Evolutionary conservation across 2,797 vertebrate genomes (phyloP), one percentile per base, ranked within the genome.

Genomic region (Neoniphon sammara): DNA sequence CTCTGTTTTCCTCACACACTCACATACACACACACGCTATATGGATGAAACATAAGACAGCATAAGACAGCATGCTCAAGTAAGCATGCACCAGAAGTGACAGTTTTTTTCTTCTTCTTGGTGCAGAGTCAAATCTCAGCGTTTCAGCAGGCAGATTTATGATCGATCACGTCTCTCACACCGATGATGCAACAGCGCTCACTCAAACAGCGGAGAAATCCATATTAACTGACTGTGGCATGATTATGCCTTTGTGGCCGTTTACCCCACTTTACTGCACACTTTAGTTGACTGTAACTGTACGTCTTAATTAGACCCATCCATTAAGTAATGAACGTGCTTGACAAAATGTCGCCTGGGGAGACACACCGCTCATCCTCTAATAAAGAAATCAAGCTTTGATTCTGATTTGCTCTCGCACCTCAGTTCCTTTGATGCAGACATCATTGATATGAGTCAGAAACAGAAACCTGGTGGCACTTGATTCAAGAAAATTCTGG

Each of bases 141-240:
- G 4, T 82, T 68, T 62, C 76, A 58, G 77, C 59, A 70, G 78
- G 64, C 63, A 74, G 73, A 87, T 89, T 76, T 75, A 84, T 75
- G 75, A 85, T 61, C 47, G 64, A 79, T 82, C 70, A 68, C 65
- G 67, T 75, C 46, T 70, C 53, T 74, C 49, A 7, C 36, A 54
- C 25, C 73, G 72, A 85, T 73, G 68, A 78, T 34, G 60, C 74
- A 72, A 59, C 76, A 52, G 76, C 52, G 64, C 47, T 17, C 52
- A 12, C 27, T 80, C 42, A 47, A 52, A 61, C 52, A 57, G 72
- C 46, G 58, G 46, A 69, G 42, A 74, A 72, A 71, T 62, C 30
- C 69, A 75, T 83, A 62, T 68, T 34, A 63, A 73, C 70, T 39
- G 66, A 47, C 54, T 50, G 57, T n/a, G 39, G 53, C 49, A 50